Evolutionary conservation across 2,888 invertebrate species (phyloP).

Genomic region (Acrobasis repandana): DNA sequence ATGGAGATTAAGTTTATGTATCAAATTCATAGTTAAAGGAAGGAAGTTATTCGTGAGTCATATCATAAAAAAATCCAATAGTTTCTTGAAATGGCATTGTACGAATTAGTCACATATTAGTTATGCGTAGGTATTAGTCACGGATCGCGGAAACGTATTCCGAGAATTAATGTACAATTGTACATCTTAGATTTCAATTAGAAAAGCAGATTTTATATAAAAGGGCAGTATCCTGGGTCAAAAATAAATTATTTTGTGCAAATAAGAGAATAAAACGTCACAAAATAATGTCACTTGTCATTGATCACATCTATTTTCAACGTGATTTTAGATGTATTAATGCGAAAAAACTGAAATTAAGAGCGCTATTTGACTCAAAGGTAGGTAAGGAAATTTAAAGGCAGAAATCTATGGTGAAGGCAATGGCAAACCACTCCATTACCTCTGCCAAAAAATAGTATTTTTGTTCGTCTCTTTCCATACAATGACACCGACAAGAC

Average conservation of each 20-base stretch:
- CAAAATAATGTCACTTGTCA: too few relatives aligned
- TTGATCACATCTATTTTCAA: too few relatives aligned
- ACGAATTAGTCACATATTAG: slow-evolving; percentile 10
- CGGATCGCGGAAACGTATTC: background rate
- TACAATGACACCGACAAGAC: background rate
- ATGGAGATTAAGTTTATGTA: background rate
- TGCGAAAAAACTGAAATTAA: too few relatives aligned
- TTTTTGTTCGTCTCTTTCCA: background rate
- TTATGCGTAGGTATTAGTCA: slow-evolving; percentile 3
- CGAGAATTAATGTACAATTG: background rate
- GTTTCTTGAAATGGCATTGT: slow-evolving; percentile 13
- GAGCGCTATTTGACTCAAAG: too few relatives aligned
- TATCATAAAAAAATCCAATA: background rate
- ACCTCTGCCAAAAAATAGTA: too few relatives aligned
- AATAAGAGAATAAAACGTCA: too few relatives aligned
- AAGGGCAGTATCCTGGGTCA: too few relatives aligned
- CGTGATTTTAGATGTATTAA: too few relatives aligned
- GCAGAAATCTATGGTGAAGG: too few relatives aligned
- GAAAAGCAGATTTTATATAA: background rate
- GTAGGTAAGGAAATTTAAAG: too few relatives aligned
- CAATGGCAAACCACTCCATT: too few relatives aligned
- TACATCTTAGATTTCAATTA: background rate
- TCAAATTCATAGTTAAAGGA: background rate
- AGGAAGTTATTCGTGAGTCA: background rate
- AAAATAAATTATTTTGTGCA: too few relatives aligned